Conservation (phyloP, 2,113 vertebrate species). For the Callithrix jacchus region DNA sequence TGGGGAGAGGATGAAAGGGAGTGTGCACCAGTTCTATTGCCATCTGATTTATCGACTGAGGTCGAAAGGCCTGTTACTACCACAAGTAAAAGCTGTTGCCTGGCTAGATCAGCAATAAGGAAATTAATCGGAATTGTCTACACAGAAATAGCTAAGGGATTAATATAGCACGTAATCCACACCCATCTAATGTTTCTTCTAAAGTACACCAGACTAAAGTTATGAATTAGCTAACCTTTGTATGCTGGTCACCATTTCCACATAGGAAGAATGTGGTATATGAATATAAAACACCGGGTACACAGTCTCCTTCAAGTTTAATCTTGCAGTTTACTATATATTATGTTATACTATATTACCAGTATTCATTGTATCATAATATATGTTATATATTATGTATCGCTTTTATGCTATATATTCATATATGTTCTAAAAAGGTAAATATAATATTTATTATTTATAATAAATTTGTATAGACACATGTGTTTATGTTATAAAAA, state of each 20-base stretch:
- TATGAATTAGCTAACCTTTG: not conserved
- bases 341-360: not conserved
- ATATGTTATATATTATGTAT: not conserved
- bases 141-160: not conserved
- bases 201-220: conserved; percentile 1
- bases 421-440: not conserved
- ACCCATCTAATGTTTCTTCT: conserved; percentile 16
- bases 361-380: not conserved
- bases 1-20: not conserved
- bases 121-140: not conserved
- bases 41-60: not conserved
- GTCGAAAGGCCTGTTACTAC: not conserved
- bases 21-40: not conserved
- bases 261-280: not conserved
- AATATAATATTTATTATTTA: not conserved
- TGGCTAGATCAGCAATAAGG: not conserved
- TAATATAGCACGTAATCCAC: not conserved
- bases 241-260: not conserved
- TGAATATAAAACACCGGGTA: not conserved
- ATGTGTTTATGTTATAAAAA: not conserved
- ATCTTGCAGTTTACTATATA: not conserved
- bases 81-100: not conserved
- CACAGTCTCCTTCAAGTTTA: not conserved
- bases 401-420: not conserved
- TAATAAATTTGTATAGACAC: not conserved